Conservation (phyloP, 2,888 invertebrate genomes). For the Caenorhabditis uteleia region DNA sequence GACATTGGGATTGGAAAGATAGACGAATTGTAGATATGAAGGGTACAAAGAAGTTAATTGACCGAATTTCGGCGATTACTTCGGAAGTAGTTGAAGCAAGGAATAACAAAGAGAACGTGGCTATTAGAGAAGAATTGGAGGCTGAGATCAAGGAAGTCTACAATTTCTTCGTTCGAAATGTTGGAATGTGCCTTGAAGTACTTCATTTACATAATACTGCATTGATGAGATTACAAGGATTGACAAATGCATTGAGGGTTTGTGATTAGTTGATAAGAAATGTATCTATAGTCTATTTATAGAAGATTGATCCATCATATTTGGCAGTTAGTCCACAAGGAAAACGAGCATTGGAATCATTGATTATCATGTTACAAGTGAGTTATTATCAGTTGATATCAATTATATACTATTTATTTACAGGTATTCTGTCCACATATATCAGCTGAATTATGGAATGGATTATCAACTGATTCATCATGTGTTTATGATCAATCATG, state of each 20-base stretch:
- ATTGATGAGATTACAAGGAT: conserved; percentile 55
- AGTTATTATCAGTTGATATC: background rate
- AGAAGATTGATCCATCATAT: conserved; percentile 57
- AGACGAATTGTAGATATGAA: conserved; percentile 53
- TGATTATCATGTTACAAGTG: conserved; percentile 67
- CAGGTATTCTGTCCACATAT: conserved; percentile 33
- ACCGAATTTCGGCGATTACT: conserved; percentile 54
- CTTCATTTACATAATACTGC: conserved; percentile 65
- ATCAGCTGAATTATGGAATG: conserved; percentile 29
- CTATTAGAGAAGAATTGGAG: conserved; percentile 27
- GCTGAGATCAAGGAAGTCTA: conserved; percentile 50
- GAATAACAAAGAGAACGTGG: background rate
- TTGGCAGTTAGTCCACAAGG: conserved; percentile 56
- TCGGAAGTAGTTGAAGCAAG: conserved; percentile 46
- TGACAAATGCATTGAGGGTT: conserved; percentile 60
- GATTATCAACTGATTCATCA: background rate
- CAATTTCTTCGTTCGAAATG: conserved; percentile 62
- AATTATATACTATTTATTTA: conserved; percentile 9
- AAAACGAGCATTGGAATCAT: conserved; percentile 58
- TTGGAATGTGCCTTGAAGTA: conserved; percentile 61
- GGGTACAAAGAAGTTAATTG: conserved; percentile 59
- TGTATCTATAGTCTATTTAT: conserved; percentile 5
- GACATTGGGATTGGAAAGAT: too few species aligned
- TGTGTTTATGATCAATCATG: conserved; percentile 45
- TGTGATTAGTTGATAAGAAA: background rate